phyloP scores from a whole-genome alignment of 2,888 invertebrate genomes.

The Ischnura elegans region DNA sequence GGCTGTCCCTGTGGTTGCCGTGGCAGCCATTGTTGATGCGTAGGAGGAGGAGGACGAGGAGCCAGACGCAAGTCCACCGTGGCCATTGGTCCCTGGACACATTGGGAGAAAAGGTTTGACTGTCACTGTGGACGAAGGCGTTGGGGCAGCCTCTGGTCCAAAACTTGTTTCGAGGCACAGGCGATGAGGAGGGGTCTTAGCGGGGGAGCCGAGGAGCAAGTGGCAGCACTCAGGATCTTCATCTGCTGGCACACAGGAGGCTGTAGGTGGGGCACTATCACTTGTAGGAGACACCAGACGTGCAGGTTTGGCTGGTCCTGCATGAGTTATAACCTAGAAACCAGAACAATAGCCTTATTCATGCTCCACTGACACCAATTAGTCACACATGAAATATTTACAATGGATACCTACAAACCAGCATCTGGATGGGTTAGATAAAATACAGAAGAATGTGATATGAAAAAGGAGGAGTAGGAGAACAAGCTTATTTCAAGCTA shows the following conservation, averaged over 20 bases:
- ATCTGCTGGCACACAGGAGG: slow-evolving; percentile 66
- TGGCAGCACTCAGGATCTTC: slow-evolving; percentile 50
- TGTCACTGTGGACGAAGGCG: slow-evolving; percentile 77
- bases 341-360: neutral
- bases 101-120: slow-evolving; percentile 72
- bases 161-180: slow-evolving; percentile 88
- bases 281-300: slow-evolving; percentile 76
- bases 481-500: neutral
- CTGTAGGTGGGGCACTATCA: slow-evolving; percentile 48
- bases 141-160: slow-evolving; percentile 76
- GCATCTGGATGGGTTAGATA: slow-evolving; percentile 74
- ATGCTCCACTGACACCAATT: neutral
- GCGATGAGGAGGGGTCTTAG: slow-evolving; percentile 79
- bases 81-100: slow-evolving; percentile 70
- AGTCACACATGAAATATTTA: slow-evolving; percentile 69
- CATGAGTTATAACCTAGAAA: slow-evolving; percentile 86
- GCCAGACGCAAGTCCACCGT: slow-evolving; percentile 34
- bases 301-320: slow-evolving; percentile 90
- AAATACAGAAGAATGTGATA: neutral
- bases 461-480: neutral
- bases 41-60: slow-evolving; percentile 60
- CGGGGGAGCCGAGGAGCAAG: slow-evolving; percentile 67
- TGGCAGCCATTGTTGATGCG: slow-evolving; percentile 57
- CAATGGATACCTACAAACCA: slow-evolving; percentile 73
- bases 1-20: slow-evolving; percentile 61